Evolutionary conservation across 2,113 vertebrate genomes (phyloP).

Genomic region (Lathamus discolor): DNA sequence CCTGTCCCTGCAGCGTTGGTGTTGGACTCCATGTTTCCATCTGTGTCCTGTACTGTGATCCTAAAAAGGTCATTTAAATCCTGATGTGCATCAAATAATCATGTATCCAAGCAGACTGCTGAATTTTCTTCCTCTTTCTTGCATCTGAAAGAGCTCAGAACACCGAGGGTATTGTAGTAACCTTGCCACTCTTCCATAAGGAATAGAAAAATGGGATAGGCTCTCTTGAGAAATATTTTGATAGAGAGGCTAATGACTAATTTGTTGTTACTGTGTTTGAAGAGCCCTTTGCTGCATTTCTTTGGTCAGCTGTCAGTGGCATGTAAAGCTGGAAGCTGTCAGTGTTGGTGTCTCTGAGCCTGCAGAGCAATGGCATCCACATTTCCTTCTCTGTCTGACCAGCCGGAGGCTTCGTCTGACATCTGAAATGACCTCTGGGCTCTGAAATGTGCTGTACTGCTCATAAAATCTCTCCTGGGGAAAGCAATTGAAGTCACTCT

Average conservation of each 20-base stretch:
- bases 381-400: not conserved
- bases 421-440: not conserved
- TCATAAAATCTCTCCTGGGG: not conserved
- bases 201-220: not conserved
- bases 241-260: not conserved
- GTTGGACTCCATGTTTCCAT: not conserved
- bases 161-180: not conserved
- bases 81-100: not conserved
- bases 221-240: not conserved
- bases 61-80: not conserved
- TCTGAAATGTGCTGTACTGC: not conserved
- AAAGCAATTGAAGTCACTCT: not conserved
- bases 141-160: not conserved
- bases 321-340: not conserved
- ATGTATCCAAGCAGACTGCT: not conserved
- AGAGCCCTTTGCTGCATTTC: not conserved
- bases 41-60: not conserved
- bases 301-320: not conserved
- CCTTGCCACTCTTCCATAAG: not conserved
- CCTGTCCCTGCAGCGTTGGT: rapidly evolving
- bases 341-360: not conserved
- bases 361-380: not conserved
- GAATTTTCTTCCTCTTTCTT: not conserved
- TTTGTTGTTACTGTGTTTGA: not conserved
- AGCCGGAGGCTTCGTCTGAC: not conserved